phyloP scores from a whole-genome alignment of 2,797 vertebrate genomes.

The Gymnothorax reevesii region DNA sequence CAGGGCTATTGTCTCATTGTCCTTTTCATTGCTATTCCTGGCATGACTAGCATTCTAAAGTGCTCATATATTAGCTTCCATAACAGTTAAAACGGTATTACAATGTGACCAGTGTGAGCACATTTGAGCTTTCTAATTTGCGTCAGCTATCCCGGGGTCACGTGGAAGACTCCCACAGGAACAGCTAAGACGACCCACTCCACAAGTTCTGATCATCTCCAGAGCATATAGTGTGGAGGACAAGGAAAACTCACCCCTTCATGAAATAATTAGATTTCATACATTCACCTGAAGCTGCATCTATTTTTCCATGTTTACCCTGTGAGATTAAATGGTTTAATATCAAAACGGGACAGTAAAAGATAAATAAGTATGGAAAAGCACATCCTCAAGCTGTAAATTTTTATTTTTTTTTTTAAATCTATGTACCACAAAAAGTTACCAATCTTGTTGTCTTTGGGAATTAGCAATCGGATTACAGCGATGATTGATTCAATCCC shows the following conservation, averaged over 20 bases:
- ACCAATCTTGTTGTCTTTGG: not conserved
- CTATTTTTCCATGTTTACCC: not conserved
- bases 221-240: slow-evolving; percentile 79
- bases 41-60: slow-evolving; percentile 87
- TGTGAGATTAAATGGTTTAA: not conserved
- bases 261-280: slow-evolving; percentile 82
- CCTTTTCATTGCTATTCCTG: slow-evolving; percentile 84
- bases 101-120: slow-evolving; percentile 75
- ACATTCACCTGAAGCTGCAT: slow-evolving; percentile 68
- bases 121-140: slow-evolving; percentile 80
- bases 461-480: not conserved
- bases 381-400: not conserved
- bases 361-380: slow-evolving; percentile 1
- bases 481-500: not conserved
- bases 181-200: slow-evolving; percentile 76
- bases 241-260: slow-evolving; percentile 71
- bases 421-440: not conserved
- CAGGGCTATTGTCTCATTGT: slow-evolving; percentile 92
- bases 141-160: slow-evolving; percentile 79
- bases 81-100: slow-evolving; percentile 81
- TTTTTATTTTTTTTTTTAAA: not conserved
- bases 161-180: slow-evolving; percentile 75
- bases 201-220: slow-evolving; percentile 80
- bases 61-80: slow-evolving; percentile 80
- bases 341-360: not conserved